Base-by-base conservation (phyloP, 2,888 invertebrate species). In the Brenthis hecate region DNA sequence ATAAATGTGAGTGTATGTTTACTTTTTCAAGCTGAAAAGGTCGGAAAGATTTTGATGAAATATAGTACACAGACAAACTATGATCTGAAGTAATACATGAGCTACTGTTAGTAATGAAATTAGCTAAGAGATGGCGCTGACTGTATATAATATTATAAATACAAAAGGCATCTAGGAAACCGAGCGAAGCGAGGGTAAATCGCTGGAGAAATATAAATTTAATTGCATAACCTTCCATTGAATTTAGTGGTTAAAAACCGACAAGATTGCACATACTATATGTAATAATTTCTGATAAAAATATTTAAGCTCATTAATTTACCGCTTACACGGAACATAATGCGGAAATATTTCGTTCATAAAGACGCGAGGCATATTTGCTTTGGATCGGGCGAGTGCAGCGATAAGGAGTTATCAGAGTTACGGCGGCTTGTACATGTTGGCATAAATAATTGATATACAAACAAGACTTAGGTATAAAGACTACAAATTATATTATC, bases 361-460 rank as follows among this genome's bases (percentile, higher is more conserved):
- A 68, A 69, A 71, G 63, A 69, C 62, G 57, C 66, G 65, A 50
- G 66, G 71, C 64, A 66, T 60, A 72, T 72, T 72, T 65, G 71
- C 70, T 69, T 66, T 63, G 64, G 56, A 68, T 70, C 66, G 70
- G 61, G 23, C 56, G 48, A 61, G 57, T 66, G 72, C 67, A 63
- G 51, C 68, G 86, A 86, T 85, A 87, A 85, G 81, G 77, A 81
- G 83, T 84, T 85, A 85, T 85, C 84, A 81, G 84, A 80, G 81
- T 71, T 71, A 71, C 65, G 51, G 64, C 64, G 62, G 57, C 65
- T 43, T 43, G 56, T 65, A 53, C 56, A 58, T 60, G 69, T 61
- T 50, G 56, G 48, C 36, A 62, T 71, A 55, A 67, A 62, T 53
- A 54, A 66, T 48, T 62, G 16, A n/a, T 54, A 63, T 55, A 51